phyloP scores from a whole-genome alignment of 2,888 invertebrate species.

The Bombyx huttoni region DNA sequence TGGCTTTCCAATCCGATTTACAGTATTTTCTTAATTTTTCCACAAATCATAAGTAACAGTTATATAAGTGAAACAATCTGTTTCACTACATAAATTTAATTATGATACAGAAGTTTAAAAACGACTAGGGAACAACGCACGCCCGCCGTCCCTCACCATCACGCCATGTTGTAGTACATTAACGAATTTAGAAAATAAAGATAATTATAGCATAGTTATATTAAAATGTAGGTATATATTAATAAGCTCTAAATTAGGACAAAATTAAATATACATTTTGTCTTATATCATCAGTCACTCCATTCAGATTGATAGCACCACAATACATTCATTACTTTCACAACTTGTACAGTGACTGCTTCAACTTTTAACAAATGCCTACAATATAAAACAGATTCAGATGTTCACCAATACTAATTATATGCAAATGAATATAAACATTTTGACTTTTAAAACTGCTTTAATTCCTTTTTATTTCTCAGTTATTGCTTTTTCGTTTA shows the following conservation, averaged over 20 bases:
- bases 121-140: slow-evolving; percentile 8
- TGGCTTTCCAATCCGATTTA: slow-evolving; percentile 70
- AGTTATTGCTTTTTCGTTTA: neutral
- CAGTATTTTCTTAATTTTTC: slow-evolving; percentile 60
- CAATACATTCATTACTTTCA: slow-evolving; percentile 38
- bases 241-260: slow-evolving; percentile 70
- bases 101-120: slow-evolving; percentile 47
- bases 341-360: slow-evolving; percentile 40
- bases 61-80: slow-evolving; percentile 48
- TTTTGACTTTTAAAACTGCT: neutral
- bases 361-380: slow-evolving; percentile 4
- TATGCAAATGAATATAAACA: neutral
- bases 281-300: slow-evolving; percentile 51
- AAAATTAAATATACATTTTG: slow-evolving; percentile 60
- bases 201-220: slow-evolving; percentile 65
- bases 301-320: slow-evolving; percentile 62
- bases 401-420: neutral
- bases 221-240: slow-evolving; percentile 60
- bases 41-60: slow-evolving; percentile 59
- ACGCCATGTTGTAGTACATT: slow-evolving; percentile 27
- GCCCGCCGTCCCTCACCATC: slow-evolving; percentile 13
- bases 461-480: neutral
- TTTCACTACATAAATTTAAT: slow-evolving; percentile 44
- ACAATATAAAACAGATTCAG: neutral
- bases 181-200: slow-evolving; percentile 49